Evolutionary conservation across 2,113 vertebrate species (phyloP).

Genomic region (Aptenodytes patagonicus): DNA sequence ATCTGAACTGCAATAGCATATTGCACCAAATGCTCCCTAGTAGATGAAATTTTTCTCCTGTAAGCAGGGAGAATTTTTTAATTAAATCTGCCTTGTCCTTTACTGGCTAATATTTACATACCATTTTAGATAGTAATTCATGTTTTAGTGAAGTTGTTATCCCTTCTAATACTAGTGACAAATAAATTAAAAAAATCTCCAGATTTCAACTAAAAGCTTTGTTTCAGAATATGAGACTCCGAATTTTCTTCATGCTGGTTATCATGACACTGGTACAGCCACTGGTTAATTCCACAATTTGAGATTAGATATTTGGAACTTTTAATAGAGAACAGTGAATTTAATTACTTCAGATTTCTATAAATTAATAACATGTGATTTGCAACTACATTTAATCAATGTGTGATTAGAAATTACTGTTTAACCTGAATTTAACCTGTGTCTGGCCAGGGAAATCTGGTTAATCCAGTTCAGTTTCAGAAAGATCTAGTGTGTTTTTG

Average conservation of each 20-base stretch:
- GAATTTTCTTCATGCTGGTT: neutral
- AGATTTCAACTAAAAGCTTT: neutral
- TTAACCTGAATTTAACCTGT: constrained; percentile 1
- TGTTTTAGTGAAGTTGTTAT: neutral
- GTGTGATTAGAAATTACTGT: neutral
- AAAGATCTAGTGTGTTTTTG: neutral
- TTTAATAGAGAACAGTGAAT: neutral
- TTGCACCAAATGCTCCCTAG: neutral
- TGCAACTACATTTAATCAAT: neutral
- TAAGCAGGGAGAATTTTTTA: neutral
- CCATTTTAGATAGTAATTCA: neutral
- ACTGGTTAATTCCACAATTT: neutral
- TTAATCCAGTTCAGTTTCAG: neutral
- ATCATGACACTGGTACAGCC: neutral
- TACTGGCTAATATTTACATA: neutral
- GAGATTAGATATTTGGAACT: neutral
- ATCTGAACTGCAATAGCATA: neutral
- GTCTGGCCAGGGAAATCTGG: neutral
- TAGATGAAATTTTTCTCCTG: neutral
- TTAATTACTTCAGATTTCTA: neutral
- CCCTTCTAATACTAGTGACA: neutral
- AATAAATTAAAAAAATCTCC: neutral
- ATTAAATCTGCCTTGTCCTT: neutral
- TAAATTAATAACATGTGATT: neutral
- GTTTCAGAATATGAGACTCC: neutral